Conservation (phyloP, 2,888 invertebrate genomes). For the Trypoxylon attenuatum region DNA sequence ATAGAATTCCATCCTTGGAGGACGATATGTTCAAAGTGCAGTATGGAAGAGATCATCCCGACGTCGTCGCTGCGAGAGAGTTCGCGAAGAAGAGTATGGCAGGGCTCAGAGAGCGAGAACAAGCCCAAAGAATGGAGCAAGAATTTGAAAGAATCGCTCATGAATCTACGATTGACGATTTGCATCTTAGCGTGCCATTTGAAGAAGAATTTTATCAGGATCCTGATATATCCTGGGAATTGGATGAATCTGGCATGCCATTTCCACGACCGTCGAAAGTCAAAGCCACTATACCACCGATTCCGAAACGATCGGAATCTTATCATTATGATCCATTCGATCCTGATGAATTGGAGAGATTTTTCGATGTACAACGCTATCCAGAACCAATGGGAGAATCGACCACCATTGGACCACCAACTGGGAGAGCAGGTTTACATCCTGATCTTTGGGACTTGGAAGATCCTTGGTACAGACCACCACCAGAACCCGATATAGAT, state of each 20-base stretch:
- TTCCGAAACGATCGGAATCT: constrained; percentile 24
- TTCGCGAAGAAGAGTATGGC: constrained; percentile 31
- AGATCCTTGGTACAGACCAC: constrained; percentile 61
- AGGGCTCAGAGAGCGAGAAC: constrained; percentile 30
- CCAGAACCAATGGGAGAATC: constrained; percentile 36
- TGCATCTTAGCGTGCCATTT: constrained; percentile 45
- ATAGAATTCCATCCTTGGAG: constrained; percentile 49
- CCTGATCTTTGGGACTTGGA: constrained; percentile 64
- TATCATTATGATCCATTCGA: constrained; percentile 35
- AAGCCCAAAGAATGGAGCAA: constrained; percentile 35
- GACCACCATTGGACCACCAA: constrained; percentile 49
- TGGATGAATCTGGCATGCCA: constrained; percentile 42
- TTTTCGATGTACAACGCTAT: constrained; percentile 57
- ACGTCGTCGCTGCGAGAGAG: constrained; percentile 55
- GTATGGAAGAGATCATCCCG: constrained; percentile 56
- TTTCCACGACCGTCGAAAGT: constrained; percentile 47
- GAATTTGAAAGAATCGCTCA: constrained; percentile 42
- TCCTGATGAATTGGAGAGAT: constrained; percentile 58
- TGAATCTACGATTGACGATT: constrained; percentile 13
- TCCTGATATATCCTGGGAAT: constrained; percentile 55
- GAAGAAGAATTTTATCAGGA: constrained; percentile 55
- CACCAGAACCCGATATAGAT: constrained; percentile 38
- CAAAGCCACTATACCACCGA: constrained; percentile 42
- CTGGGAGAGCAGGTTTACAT: constrained; percentile 51
- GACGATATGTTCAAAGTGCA: constrained; percentile 38